Evolutionary conservation across 2,888 invertebrate species (phyloP), one percentile per base, ranked within the genome.

Genomic region (Phragmatobia fuliginosa): DNA sequence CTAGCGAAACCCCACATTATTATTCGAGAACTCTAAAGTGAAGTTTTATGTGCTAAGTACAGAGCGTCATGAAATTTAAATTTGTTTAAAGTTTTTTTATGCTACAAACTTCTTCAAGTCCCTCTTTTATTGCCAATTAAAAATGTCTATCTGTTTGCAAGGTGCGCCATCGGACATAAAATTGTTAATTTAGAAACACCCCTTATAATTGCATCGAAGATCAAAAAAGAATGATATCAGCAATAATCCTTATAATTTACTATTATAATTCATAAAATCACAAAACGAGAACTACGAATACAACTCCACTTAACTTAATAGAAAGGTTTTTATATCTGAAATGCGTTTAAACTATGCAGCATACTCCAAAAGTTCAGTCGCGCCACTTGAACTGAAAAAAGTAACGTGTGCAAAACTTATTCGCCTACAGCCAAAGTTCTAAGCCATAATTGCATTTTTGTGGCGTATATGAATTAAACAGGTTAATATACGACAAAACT

Each of bases 361-460:
- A 62, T 60, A 70, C 63, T 77, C 58, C 11, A 71, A 62, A 65
- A 70, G 71, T 68, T 62, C 36, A 36, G 76, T 84, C 78, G 80
- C 80, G 77, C 79, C 70, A 80, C 59, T 59, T 66, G 36, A 45
- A 63, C 49, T 18, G 36, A 33, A 63, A 67, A 62, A 68, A 62
- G 68, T 69, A 72, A 74, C 73, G 66, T 67, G 69, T 67, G 75
- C 49, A 75, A 76, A 77, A 77, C 70, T 65, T 58, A 74, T 77
- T 77, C 76, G 67, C 18, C 62, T 38, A 70, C 75, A 67, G 68
- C 62, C 63, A 60, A 33, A 58, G 65, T 68, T 45, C 66, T 75
- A 83, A 80, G 79, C 84, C 81, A 75, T 84, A 85, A 83, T 83
- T 85, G 80, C 76, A 81, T 83, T 84, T 83, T 73, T 80, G 78